phyloP scores from a whole-genome alignment of 2,797 vertebrate genomes.

The Iguana delicatissima region DNA sequence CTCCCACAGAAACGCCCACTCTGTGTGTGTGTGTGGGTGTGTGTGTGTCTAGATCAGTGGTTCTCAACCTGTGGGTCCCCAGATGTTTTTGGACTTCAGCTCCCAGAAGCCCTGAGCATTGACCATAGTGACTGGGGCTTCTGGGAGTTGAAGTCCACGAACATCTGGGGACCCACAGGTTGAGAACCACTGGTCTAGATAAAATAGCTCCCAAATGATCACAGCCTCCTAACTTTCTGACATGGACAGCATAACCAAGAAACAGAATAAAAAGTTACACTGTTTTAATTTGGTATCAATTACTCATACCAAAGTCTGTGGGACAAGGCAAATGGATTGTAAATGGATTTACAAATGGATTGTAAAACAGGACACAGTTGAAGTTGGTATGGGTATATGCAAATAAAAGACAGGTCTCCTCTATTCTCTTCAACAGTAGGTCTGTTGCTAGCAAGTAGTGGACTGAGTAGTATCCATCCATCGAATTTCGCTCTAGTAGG shows the following conservation, averaged over 20 bases:
- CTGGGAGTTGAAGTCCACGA: too few relatives aligned
- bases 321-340: background rate
- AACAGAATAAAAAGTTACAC: background rate
- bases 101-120: too few relatives aligned
- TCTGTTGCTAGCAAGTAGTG: background rate
- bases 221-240: background rate
- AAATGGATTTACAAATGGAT: background rate
- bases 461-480: background rate
- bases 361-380: background rate
- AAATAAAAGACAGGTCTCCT: background rate
- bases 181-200: too few relatives aligned
- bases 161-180: too few relatives aligned
- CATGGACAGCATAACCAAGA: background rate
- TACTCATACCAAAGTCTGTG: background rate
- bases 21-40: too few relatives aligned
- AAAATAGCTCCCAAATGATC: background rate
- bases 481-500: too few relatives aligned
- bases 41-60: too few relatives aligned
- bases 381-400: background rate
- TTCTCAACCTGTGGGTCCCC: too few relatives aligned
- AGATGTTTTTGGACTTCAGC: too few relatives aligned
- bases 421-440: background rate
- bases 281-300: background rate
- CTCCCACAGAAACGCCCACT: too few relatives aligned
- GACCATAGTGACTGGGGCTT: too few relatives aligned